Conservation (phyloP, 2,113 vertebrate genomes). For the Neotragus moschatus region DNA sequence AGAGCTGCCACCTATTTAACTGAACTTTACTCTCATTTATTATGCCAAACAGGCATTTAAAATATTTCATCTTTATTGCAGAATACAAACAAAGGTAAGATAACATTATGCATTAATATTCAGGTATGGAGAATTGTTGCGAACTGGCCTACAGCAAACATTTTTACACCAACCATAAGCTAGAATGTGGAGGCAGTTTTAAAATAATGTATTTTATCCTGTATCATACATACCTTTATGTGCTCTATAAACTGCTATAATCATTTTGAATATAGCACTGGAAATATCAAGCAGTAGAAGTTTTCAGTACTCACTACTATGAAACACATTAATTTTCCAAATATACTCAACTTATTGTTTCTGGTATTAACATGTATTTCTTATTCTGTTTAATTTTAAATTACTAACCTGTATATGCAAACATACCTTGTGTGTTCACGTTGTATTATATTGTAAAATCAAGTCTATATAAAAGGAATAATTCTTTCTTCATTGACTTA, state of each 20-base stretch:
- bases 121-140: background rate
- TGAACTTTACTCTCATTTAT: background rate
- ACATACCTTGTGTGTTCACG: background rate
- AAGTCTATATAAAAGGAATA: background rate
- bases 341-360: background rate
- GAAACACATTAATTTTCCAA: background rate
- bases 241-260: background rate
- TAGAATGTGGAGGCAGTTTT: background rate
- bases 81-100: background rate
- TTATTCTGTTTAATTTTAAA: background rate
- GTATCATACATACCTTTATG: background rate
- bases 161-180: background rate
- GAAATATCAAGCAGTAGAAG: background rate
- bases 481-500: background rate
- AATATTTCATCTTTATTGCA: background rate
- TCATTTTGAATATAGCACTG: background rate
- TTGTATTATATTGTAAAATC: background rate
- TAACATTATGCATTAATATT: background rate
- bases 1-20: background rate
- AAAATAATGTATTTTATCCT: background rate
- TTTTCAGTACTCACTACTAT: background rate
- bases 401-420: background rate
- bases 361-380: background rate
- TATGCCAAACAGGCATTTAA: background rate
- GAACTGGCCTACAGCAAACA: background rate